Evolutionary conservation across 2,888 invertebrate genomes (phyloP), one percentile per base, ranked within the genome.

Genomic region (Heliconius erato): DNA sequence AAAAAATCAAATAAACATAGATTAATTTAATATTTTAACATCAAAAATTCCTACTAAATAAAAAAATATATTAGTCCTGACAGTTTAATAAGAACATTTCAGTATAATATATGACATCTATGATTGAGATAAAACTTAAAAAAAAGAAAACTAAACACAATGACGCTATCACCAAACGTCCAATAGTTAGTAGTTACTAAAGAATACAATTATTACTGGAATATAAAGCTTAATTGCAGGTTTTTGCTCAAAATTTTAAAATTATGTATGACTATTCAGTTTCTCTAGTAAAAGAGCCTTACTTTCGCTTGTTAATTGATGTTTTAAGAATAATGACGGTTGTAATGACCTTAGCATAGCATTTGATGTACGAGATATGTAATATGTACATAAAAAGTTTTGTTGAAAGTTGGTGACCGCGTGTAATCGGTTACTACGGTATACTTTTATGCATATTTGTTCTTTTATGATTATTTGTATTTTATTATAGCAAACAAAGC

Each of bases 271-370:
- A 81, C 78, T 68, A 59, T 67, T 40, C 68, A 82, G 67, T 84
- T 83, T 84, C 83, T 79, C 80, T n/a, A 40, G 80, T 79, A 83
- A 82, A 79, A 82, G 80, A 83, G 69, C 74, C 12, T 16, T 71
- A 81, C 83, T 84, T 84, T 82, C 84, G 79, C 80, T 72, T 26
- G 76, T 84, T 74, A 68, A 81, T 44, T 74, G 67, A 72, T 79
- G 74, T 81, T 81, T 71, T 68, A 82, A 44, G 68, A 67, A 68
- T 67, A 76, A 63, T 76, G 69, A 76, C 76, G 12, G 40, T 32
- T 81, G 65, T 78, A 71, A 79, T 79, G 71, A 79, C 79, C 71
- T 79, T 59, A 54, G 49, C 16, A 40, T 54, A 71, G 69, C 69
- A 40, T 79, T 69, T 79, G 79, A 71, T 79, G n/a, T 76, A 63